Evolutionary conservation across 2,113 vertebrate genomes (phyloP).

Genomic region (Oxyura jamaicensis): DNA sequence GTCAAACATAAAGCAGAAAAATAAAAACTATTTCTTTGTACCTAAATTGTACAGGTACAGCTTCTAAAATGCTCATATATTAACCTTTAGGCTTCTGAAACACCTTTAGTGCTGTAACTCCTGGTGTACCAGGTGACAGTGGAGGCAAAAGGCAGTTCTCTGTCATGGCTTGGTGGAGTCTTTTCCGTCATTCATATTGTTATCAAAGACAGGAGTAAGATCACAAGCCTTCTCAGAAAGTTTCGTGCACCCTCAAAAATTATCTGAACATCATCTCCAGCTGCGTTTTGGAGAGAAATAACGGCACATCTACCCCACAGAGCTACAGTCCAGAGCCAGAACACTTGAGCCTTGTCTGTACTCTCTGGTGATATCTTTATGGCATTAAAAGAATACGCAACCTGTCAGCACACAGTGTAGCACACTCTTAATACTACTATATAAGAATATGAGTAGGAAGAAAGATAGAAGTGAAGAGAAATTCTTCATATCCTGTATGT

Average conservation of each 20-base stretch:
- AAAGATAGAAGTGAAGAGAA: background rate
- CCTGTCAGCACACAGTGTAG: background rate
- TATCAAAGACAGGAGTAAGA: background rate
- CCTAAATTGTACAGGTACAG: background rate
- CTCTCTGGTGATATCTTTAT: background rate
- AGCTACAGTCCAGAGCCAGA: background rate
- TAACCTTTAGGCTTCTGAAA: background rate
- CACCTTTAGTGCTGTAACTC: background rate
- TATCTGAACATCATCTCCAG: background rate
- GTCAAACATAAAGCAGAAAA: background rate
- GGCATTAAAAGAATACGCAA: background rate
- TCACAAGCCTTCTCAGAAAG: background rate
- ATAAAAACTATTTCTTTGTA: background rate
- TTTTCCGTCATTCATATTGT: background rate
- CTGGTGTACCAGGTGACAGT: background rate
- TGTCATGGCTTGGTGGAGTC: background rate
- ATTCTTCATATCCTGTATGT: background rate
- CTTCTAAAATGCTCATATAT: background rate
- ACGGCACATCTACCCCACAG: background rate
- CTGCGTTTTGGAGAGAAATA: background rate
- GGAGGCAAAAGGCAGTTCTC: background rate
- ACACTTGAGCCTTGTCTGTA: background rate
- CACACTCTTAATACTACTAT: fast-evolving
- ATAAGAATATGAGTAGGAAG: background rate
- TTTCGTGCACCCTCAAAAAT: background rate